These are phyloP conservation scores for Amyelois transitella DNA, from an alignment of 1,140 invertebrate genomes.

Conservation along the genomic window DNA sequence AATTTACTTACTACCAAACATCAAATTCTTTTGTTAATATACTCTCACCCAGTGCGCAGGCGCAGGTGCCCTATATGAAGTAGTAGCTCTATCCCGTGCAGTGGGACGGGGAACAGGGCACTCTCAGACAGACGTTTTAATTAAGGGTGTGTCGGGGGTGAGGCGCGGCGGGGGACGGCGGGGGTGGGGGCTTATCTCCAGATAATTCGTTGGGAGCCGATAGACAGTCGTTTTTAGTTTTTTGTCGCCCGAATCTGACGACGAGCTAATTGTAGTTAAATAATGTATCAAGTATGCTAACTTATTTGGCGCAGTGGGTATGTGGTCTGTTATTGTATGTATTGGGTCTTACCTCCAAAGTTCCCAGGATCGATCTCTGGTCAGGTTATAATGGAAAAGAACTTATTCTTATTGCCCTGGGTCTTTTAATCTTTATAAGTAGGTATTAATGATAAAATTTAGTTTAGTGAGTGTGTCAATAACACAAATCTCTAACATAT, in stretches of 20 bases:
- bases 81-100: neutral
- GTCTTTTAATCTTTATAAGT: too few relatives aligned
- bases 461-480: too few relatives aligned
- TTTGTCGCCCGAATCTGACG: constrained; percentile 17
- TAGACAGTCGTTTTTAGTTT: constrained; percentile 15
- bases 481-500: too few relatives aligned
- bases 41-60: neutral
- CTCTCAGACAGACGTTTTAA: constrained; percentile 31
- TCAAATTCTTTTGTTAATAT: neutral
- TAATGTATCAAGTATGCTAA: too few relatives aligned
- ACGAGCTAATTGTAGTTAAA: neutral
- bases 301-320: too few relatives aligned
- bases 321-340: too few relatives aligned
- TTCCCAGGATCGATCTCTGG: too few relatives aligned
- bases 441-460: too few relatives aligned
- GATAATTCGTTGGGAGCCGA: constrained; percentile 28
- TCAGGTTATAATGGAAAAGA: too few relatives aligned
- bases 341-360: too few relatives aligned
- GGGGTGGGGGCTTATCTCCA: constrained; percentile 25
- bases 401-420: too few relatives aligned
- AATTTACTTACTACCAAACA: too few relatives aligned
- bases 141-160: constrained; percentile 21
- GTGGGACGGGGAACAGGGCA: neutral
- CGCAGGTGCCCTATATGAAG: constrained; percentile 1
- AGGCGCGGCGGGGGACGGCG: constrained; percentile 8